Conservation (phyloP, 1,140 invertebrate species). For the Drosophila grimshawi region DNA sequence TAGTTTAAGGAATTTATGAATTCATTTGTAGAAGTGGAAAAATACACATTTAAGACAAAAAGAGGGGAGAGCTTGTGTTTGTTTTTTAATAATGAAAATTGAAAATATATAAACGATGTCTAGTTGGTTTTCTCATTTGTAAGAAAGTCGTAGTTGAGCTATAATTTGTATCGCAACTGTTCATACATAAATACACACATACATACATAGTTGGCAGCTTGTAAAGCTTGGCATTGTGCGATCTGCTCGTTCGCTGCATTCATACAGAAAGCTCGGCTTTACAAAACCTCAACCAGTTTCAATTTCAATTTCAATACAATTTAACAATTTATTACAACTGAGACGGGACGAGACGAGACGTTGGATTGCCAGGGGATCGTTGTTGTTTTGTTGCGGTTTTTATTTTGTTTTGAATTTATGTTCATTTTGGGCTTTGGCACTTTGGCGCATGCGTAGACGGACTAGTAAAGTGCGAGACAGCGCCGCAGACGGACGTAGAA, state of each 20-base stretch:
- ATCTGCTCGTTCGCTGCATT: constrained; percentile 25
- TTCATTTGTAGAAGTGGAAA: too few relatives aligned
- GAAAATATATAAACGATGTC: too few relatives aligned
- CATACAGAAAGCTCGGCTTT: constrained; percentile 30
- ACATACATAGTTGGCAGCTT: not conserved
- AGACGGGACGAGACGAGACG: constrained; percentile 29
- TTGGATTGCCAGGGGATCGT: constrained; percentile 34
- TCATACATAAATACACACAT: not conserved
- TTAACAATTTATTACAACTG: constrained; percentile 78
- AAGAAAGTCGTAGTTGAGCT: too few relatives aligned
- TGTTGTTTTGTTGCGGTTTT: constrained; percentile 24
- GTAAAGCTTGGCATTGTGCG: not conserved
- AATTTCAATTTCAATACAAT: constrained; percentile 81
- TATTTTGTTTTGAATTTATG: constrained; percentile 35
- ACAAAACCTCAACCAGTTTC: constrained; percentile 74
- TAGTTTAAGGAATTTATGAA: too few relatives aligned
- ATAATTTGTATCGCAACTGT: too few relatives aligned
- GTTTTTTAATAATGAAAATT: too few relatives aligned
- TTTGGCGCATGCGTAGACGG: constrained; percentile 73
- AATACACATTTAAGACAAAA: too few relatives aligned
- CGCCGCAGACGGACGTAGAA: constrained; percentile 70
- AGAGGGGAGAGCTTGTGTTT: too few relatives aligned
- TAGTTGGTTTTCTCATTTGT: too few relatives aligned
- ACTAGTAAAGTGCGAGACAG: constrained; percentile 79
- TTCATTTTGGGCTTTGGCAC: constrained; percentile 58